phyloP scores from a whole-genome alignment of 1,140 invertebrate genomes.

The Penaeus vannamei region DNA sequence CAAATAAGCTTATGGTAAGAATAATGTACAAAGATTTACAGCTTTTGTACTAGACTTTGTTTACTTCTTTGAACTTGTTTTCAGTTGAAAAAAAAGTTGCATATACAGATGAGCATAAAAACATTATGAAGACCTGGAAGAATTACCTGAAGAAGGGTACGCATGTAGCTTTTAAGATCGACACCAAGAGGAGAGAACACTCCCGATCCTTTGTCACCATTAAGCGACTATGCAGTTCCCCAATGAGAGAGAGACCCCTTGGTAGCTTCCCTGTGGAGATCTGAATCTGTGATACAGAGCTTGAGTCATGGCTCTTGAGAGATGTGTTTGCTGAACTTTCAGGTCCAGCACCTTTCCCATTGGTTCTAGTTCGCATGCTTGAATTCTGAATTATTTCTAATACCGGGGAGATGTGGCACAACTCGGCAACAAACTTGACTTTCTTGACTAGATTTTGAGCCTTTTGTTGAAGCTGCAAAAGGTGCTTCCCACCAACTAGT shows the following conservation, averaged over 20 bases:
- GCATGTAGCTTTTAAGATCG: constrained; percentile 45
- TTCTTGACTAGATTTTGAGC: constrained; percentile 43
- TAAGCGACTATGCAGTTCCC: constrained; percentile 39
- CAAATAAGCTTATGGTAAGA: too few species aligned
- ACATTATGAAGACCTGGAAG: background rate
- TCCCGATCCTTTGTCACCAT: constrained; percentile 42
- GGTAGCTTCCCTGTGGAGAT: constrained; percentile 8
- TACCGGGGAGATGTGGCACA: background rate
- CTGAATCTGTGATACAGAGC: too few species aligned
- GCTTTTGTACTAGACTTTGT: too few species aligned
- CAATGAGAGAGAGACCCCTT: constrained; percentile 35
- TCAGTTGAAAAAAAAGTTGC: too few species aligned
- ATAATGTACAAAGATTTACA: too few species aligned
- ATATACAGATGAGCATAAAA: background rate
- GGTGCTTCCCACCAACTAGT: constrained; percentile 34
- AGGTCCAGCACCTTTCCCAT: background rate
- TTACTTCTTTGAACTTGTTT: too few species aligned
- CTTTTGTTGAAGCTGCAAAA: constrained; percentile 41
- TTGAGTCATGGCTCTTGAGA: background rate
- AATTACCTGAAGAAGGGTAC: constrained; percentile 55
- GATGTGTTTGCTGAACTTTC: background rate
- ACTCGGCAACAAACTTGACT: constrained; percentile 42
- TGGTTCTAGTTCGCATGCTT: background rate
- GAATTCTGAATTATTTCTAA: background rate
- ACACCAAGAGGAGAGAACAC: constrained; percentile 47